Conservation (phyloP, 2,113 vertebrate species). For the Morone chrysops region DNA sequence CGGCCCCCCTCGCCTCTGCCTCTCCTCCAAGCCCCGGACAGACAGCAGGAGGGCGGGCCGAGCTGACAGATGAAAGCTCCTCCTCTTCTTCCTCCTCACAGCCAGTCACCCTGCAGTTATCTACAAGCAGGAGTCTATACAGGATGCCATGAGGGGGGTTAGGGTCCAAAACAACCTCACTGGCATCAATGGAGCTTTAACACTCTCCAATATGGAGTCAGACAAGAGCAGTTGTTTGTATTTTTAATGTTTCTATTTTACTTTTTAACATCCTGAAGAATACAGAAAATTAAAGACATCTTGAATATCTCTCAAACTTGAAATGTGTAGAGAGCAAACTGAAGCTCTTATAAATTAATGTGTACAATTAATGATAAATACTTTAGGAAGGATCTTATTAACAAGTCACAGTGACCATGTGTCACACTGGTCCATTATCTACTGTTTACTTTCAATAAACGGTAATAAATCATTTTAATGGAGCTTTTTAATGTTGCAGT, state of each 20-base stretch:
- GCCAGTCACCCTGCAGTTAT: slow-evolving; percentile 36
- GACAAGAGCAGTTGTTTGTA: not conserved
- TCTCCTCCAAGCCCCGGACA: slow-evolving; percentile 56
- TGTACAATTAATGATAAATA: not conserved
- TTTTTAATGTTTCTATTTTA: too few relatives aligned
- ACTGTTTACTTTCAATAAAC: not conserved
- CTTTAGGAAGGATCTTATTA: not conserved
- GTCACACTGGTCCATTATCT: not conserved
- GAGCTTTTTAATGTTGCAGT: not conserved
- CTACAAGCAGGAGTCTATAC: not conserved
- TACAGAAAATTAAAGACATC: not conserved
- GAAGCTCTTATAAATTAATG: not conserved
- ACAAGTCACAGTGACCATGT: not conserved
- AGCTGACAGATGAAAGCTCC: slow-evolving; percentile 45
- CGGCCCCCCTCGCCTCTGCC: slow-evolving; percentile 42
- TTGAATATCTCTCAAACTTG: not conserved
- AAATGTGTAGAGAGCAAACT: not conserved
- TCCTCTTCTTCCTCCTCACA: slow-evolving; percentile 22
- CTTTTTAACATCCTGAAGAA: too few relatives aligned
- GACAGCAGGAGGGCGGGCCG: slow-evolving; percentile 55
- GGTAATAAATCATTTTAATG: too few relatives aligned
- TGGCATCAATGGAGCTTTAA: not conserved
- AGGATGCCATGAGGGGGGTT: slow-evolving; percentile 2
- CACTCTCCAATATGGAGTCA: not conserved
- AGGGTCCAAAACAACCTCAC: slow-evolving; percentile 7